Conservation (phyloP, 2,113 vertebrate genomes). For the Upupa epops region DNA sequence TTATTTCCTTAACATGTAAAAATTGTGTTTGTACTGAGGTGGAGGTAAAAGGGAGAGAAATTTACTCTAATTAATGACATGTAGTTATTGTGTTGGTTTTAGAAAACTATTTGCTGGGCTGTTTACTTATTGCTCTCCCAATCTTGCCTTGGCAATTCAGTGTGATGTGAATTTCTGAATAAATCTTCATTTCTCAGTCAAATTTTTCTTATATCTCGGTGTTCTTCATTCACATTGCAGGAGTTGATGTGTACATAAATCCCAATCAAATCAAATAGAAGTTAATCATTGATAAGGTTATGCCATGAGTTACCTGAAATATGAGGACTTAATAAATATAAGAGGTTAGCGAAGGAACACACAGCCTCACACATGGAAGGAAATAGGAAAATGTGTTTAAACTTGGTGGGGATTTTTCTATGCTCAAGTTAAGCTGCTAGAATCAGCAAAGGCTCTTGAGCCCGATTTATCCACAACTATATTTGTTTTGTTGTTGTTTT, state of each 20-base stretch:
- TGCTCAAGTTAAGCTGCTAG: background rate
- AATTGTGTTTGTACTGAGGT: background rate
- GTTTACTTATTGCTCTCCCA: background rate
- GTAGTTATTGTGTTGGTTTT: background rate
- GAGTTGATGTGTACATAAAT: background rate
- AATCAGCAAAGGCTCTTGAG: constrained; percentile 12
- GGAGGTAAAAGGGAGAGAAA: background rate
- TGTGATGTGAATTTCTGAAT: background rate
- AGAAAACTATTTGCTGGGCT: background rate
- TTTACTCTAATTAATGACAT: background rate
- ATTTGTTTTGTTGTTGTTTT: background rate
- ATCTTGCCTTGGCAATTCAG: background rate
- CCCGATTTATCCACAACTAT: background rate
- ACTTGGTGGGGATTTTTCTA: background rate
- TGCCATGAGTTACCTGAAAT: background rate
- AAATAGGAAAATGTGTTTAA: background rate
- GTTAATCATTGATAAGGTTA: background rate
- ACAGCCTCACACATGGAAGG: background rate
- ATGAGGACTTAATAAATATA: background rate
- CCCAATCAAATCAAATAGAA: background rate
- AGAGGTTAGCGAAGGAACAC: background rate
- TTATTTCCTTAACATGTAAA: background rate
- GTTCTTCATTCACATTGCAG: background rate
- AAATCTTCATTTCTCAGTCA: background rate
- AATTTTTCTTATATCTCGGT: background rate